Conservation (phyloP, 2,113 vertebrate genomes). For the Burhinus oedicnemus region DNA sequence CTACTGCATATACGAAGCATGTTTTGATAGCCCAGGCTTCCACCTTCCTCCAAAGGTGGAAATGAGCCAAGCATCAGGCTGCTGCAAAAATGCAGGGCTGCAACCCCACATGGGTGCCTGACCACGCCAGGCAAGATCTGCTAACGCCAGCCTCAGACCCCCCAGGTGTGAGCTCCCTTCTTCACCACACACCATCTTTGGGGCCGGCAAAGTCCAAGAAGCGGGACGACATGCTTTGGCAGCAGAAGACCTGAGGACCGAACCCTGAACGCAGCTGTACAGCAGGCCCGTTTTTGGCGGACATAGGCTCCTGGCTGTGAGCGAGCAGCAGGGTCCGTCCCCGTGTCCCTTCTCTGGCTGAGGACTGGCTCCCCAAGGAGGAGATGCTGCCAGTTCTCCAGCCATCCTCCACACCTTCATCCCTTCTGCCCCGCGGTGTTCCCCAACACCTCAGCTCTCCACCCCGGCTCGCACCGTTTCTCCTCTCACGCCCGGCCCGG, state of each 20-base stretch:
- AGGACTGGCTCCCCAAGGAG: neutral
- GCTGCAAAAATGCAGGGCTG: accelerated
- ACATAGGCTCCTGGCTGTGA: neutral
- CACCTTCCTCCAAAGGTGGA: neutral
- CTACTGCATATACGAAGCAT: neutral
- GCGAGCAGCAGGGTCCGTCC: neutral
- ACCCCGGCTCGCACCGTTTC: neutral
- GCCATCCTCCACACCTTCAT: neutral
- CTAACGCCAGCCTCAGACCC: neutral
- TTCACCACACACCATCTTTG: neutral
- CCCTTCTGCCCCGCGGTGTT: neutral
- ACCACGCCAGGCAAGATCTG: neutral
- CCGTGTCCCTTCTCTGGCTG: too few relatives aligned
- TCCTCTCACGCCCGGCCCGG: neutral
- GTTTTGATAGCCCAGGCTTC: neutral
- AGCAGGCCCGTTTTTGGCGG: neutral
- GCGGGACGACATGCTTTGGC: neutral
- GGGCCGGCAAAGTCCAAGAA: neutral
- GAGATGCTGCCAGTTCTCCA: neutral
- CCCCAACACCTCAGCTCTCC: neutral
- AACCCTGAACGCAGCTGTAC: accelerated
- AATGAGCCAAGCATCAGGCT: neutral
- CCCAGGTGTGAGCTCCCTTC: neutral
- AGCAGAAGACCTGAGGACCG: neutral
- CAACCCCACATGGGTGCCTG: neutral